A percentile compares a stretch with the other conserved stretches of the same genome.
These are phyloP conservation scores for Malurus alboscapulatus DNA, from an alignment of 2,113 vertebrate genomes.

Conservation along the genomic window DNA sequence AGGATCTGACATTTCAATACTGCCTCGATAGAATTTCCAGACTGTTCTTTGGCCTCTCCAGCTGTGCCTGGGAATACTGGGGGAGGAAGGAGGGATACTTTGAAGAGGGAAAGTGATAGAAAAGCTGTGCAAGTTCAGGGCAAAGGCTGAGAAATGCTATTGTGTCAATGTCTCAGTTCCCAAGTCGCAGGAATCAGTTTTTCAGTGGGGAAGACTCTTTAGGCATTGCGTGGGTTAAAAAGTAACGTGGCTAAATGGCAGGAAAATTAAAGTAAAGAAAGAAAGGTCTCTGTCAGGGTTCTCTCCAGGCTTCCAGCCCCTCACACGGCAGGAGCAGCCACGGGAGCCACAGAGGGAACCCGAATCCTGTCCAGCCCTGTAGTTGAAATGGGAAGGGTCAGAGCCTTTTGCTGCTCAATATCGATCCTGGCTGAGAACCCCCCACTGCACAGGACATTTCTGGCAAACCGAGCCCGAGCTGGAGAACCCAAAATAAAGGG, in stretches of 20 bases:
- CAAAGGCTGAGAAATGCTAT: constrained; percentile 13
- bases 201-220: background rate
- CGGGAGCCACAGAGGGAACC: background rate
- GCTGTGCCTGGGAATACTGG: background rate
- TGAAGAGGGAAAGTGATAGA: background rate
- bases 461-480: background rate
- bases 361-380: background rate
- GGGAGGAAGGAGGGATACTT: background rate
- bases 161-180: background rate
- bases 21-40: constrained; percentile 1
- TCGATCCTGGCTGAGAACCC: background rate
- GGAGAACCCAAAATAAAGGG: background rate
- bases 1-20: background rate
- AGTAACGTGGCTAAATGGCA: background rate
- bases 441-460: background rate
- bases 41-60: background rate
- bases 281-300: background rate
- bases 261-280: background rate
- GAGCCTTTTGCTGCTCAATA: background rate
- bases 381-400: background rate
- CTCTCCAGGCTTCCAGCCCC: background rate
- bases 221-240: background rate
- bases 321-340: accelerated
- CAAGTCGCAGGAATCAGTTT: background rate
- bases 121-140: background rate